Evolutionary conservation across 35 echinoderm and acorn worm genomes (phyloP), one percentile per base, ranked within the genome.

Genomic region (Apostichopus californicus): DNA sequence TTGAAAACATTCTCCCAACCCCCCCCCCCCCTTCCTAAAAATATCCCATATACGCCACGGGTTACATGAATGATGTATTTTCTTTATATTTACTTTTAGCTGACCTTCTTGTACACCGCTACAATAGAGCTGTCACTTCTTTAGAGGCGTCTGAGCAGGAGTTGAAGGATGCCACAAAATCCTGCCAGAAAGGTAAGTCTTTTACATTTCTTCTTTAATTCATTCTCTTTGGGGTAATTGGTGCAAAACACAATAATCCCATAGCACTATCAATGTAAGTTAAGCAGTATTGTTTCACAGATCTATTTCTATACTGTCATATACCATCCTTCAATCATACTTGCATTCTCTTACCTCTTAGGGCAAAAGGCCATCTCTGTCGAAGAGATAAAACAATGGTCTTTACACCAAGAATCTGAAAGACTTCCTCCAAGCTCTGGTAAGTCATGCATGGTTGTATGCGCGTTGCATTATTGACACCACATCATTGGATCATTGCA

Each of bases 151-250:
- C 68, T 72, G n/a, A 72, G 68, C 68, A 20, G n/a, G 68, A 72
- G 68, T 72, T 72, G 68, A 72, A 72, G n/a, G 68, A 72, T 72
- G 68, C 68, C n/a, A 72, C 68, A 72, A 72, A 72, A 72, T 72
- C 68, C 68, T 72, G 68, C 68, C 12, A 72, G 68, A 72, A 72
- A 72, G 68, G 68, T 6, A 72, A 5, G 68, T 72, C 68, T 72
- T 20, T 14, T 20, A 72, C n/a, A 72, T 72, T 14, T 72, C 34
- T 46, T 46, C 34, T 72, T 14, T 72, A 14, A 72, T 20, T 72
- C n/a, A 72, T 20, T 72, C n/a, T 20, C 68, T 20, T 72, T 20
- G 12, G 12, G 68, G 68, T 46, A 3, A 46, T 46, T 46, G 2
- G 28, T 34, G 28, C 28, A 34, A 34, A 34, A 34, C 2, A 34